Percentiles rank a stretch among this genome's conserved stretches.
Conservation (phyloP, 2,113 vertebrate species). For the Macquaria australasica region DNA sequence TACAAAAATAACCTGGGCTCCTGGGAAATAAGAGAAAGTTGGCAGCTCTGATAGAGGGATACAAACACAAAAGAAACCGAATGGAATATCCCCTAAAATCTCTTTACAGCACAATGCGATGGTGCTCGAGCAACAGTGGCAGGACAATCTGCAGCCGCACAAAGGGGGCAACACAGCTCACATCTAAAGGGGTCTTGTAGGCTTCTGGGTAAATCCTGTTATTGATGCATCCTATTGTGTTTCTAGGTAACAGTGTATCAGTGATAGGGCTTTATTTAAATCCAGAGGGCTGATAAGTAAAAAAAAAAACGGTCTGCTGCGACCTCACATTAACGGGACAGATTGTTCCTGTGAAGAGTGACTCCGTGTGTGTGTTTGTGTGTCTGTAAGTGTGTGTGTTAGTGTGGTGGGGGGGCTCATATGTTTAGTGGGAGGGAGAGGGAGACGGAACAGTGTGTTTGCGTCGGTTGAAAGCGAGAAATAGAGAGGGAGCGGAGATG, state of each 20-base stretch:
- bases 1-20: constrained; percentile 13
- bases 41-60: constrained; percentile 19
- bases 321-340: constrained; percentile 73
- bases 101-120: constrained; percentile 5
- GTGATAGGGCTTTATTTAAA: constrained; percentile 73
- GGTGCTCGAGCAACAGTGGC: background rate
- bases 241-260: constrained; percentile 72
- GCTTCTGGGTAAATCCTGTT: constrained; percentile 51
- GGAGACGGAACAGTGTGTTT: constrained; percentile 39
- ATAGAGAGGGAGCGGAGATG: constrained; percentile 1
- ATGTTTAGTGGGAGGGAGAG: constrained; percentile 56
- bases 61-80: background rate
- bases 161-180: constrained; percentile 32
- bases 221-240: constrained; percentile 69
- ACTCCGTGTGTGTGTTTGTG: constrained; percentile 35
- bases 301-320: constrained; percentile 62
- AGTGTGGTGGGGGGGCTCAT: constrained; percentile 23
- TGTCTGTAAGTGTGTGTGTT: background rate
- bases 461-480: constrained; percentile 42
- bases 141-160: constrained; percentile 22
- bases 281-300: constrained; percentile 70
- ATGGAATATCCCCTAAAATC: constrained; percentile 20
- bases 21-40: constrained; percentile 29
- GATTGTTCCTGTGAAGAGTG: constrained; percentile 78
- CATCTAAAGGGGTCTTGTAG: constrained; percentile 37